Conservation (phyloP, 2,888 invertebrate species). For the Lampropteryx suffumata region DNA sequence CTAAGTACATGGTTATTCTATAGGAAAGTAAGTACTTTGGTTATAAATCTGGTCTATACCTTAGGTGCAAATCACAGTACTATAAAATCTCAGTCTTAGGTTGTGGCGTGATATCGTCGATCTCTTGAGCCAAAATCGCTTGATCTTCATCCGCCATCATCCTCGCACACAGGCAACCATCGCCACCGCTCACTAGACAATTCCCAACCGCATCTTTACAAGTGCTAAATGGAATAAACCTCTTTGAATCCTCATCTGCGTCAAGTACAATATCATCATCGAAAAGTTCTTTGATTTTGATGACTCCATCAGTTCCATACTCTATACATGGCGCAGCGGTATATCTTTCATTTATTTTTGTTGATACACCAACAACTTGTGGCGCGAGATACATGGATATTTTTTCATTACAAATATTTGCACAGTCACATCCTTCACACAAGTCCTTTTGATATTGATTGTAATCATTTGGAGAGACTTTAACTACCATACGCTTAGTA, state of each 20-base stretch:
- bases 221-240: slow-evolving; percentile 55
- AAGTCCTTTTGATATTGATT: slow-evolving; percentile 17
- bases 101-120: slow-evolving; percentile 69
- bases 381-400: slow-evolving; percentile 17
- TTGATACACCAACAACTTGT: neutral
- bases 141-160: slow-evolving; percentile 65
- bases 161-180: slow-evolving; percentile 69
- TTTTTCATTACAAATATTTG: slow-evolving; percentile 32
- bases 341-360: slow-evolving; percentile 11
- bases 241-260: slow-evolving; percentile 19
- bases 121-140: slow-evolving; percentile 59
- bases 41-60: slow-evolving; percentile 9
- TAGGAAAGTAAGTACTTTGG: slow-evolving; percentile 9
- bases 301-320: slow-evolving; percentile 56
- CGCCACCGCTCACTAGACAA: slow-evolving; percentile 70
- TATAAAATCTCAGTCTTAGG: slow-evolving; percentile 42
- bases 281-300: slow-evolving; percentile 62
- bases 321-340: slow-evolving; percentile 48
- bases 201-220: slow-evolving; percentile 70
- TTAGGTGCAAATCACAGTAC: slow-evolving; percentile 37
- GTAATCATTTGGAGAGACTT: slow-evolving; percentile 3
- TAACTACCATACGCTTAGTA: slow-evolving; percentile 1
- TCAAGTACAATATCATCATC: slow-evolving; percentile 49
- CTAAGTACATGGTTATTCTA: slow-evolving; percentile 16
- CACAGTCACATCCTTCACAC: slow-evolving; percentile 55